phyloP scores from a whole-genome alignment of 2,888 invertebrate genomes.

The Drosophila silvestris region DNA sequence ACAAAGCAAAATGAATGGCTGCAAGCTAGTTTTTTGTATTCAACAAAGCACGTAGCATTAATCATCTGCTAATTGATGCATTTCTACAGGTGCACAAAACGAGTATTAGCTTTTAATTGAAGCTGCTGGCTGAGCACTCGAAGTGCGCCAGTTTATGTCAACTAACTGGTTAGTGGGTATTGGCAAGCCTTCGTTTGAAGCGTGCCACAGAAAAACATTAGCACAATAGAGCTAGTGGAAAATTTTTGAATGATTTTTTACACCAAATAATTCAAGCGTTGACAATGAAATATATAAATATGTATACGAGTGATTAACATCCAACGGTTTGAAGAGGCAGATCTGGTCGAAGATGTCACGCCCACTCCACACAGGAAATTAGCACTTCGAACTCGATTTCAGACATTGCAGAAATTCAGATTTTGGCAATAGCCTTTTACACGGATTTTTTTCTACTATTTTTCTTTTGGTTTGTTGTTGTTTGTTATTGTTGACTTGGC shows the following conservation, averaged over 20 bases:
- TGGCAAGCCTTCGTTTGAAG: conserved; percentile 6
- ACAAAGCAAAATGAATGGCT: background rate
- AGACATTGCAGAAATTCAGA: background rate
- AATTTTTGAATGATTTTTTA: conserved; percentile 66
- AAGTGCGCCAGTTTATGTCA: background rate
- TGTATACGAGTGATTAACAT: conserved; percentile 68
- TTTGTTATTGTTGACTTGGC: conserved; percentile 71
- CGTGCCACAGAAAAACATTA: conserved; percentile 60
- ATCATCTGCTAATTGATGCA: conserved; percentile 27
- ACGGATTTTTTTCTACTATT: conserved; percentile 45
- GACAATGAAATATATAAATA: conserved; percentile 71
- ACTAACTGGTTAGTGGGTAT: conserved; percentile 1
- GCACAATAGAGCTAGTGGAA: conserved; percentile 57
- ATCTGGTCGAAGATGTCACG: conserved; percentile 32
- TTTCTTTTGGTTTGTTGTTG: conserved; percentile 48
- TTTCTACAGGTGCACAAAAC: conserved; percentile 13
- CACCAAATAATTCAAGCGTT: conserved; percentile 61
- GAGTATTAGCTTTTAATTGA: background rate
- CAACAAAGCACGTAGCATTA: conserved; percentile 5
- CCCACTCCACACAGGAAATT: conserved; percentile 63
- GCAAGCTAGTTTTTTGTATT: background rate
- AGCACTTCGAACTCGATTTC: conserved; percentile 43
- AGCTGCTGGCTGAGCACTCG: background rate
- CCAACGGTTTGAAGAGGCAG: conserved; percentile 10
- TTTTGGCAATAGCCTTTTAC: conserved; percentile 17